phyloP scores from a whole-genome alignment of 2,113 vertebrate species.

The Stomatorhinus ivindoensis region DNA sequence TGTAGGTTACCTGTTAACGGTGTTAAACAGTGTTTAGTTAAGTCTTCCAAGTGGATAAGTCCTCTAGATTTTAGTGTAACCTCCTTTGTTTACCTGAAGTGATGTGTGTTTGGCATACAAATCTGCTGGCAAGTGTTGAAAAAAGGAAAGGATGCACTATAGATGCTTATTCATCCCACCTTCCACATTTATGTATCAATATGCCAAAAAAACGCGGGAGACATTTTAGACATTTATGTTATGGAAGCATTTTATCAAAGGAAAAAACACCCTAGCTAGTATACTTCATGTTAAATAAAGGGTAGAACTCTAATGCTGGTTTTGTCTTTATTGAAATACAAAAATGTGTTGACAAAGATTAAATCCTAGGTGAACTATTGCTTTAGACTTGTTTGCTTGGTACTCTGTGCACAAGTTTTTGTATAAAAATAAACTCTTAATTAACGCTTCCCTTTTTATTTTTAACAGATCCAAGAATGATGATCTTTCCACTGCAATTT shows the following conservation, averaged over 20 bases:
- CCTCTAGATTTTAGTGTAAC: background rate
- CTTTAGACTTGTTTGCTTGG: background rate
- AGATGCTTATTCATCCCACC: background rate
- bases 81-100: background rate
- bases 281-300: background rate
- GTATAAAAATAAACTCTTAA: background rate
- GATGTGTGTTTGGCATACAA: background rate
- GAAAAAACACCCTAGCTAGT: background rate
- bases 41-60: background rate
- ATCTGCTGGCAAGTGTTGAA: background rate
- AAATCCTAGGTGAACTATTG: background rate
- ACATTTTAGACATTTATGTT: background rate
- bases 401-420: background rate
- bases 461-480: slow-evolving; percentile 81
- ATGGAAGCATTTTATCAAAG: background rate
- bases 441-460: background rate
- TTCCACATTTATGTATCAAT: background rate
- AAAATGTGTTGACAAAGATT: background rate
- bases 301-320: background rate
- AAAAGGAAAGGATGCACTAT: background rate
- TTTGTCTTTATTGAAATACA: background rate
- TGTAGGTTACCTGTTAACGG: background rate
- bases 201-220: background rate
- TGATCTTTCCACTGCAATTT: slow-evolving; percentile 93
- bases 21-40: background rate